phyloP scores from a whole-genome alignment of 2,113 vertebrate genomes.

The Shinisaurus crocodilurus region DNA sequence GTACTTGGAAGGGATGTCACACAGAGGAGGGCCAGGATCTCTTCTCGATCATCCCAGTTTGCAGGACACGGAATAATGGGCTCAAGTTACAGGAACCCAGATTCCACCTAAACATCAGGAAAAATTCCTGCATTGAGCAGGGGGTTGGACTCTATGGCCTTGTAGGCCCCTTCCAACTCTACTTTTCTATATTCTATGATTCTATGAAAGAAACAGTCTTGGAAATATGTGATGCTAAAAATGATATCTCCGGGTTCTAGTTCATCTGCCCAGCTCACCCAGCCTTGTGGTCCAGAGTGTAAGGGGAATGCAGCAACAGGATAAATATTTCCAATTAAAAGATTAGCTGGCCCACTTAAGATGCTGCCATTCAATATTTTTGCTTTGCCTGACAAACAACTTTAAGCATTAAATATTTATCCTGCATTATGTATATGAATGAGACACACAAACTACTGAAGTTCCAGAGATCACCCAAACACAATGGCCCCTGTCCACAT shows the following conservation, averaged over 20 bases:
- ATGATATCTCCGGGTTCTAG: neutral
- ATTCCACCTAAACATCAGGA: too few relatives aligned
- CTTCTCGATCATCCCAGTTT: too few relatives aligned
- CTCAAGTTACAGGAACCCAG: too few relatives aligned
- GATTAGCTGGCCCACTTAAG: too few relatives aligned
- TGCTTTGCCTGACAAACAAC: neutral
- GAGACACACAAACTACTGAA: neutral
- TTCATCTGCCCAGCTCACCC: neutral
- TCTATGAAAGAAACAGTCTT: too few relatives aligned
- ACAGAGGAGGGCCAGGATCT: too few relatives aligned
- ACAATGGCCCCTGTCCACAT: neutral
- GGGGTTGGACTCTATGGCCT: too few relatives aligned
- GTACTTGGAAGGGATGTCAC: too few relatives aligned
- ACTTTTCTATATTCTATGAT: too few relatives aligned
- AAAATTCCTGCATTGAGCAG: too few relatives aligned
- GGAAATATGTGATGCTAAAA: neutral
- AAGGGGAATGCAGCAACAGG: neutral
- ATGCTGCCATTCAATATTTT: neutral
- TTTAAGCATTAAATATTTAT: neutral
- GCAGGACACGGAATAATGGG: too few relatives aligned
- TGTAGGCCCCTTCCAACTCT: too few relatives aligned
- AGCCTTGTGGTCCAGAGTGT: neutral
- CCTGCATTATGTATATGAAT: neutral
- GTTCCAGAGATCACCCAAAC: neutral
- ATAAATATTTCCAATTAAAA: neutral